Conservation (phyloP, 1,140 invertebrate species). For the Eumaeus atala region DNA sequence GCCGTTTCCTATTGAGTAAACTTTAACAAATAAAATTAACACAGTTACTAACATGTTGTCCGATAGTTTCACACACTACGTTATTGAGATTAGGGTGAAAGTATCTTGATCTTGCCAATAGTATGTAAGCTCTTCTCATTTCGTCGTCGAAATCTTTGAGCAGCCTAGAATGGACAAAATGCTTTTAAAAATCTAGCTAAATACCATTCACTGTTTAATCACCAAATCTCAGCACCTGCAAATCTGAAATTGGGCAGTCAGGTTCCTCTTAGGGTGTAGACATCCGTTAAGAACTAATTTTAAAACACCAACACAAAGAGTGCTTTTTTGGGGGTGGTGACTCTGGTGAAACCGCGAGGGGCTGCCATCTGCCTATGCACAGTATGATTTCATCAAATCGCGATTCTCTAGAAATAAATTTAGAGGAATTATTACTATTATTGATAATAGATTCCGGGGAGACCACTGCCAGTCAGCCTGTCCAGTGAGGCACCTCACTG, state of each 20-base stretch:
- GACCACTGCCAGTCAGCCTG: too few species aligned
- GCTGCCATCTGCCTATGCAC: too few species aligned
- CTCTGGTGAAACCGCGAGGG: too few species aligned
- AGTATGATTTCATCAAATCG: too few species aligned
- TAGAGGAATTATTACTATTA: too few species aligned
- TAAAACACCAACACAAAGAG: neutral
- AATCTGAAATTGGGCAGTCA: too few species aligned
- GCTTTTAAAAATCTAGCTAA: neutral
- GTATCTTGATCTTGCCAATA: conserved; percentile 48
- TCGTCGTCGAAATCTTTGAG: conserved; percentile 33
- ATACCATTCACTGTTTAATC: too few species aligned
- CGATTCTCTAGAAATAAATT: too few species aligned
- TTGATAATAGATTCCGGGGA: too few species aligned
- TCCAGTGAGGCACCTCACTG: too few species aligned
- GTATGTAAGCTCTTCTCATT: conserved; percentile 37
- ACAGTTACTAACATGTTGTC: conserved; percentile 27
- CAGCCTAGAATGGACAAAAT: conserved; percentile 25
- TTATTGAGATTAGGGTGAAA: conserved; percentile 43
- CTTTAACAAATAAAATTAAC: neutral
- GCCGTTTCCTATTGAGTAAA: neutral
- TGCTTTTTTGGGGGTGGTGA: too few species aligned
- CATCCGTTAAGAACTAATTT: neutral
- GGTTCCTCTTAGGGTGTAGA: too few species aligned
- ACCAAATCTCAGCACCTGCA: neutral
- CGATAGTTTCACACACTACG: conserved; percentile 39